Conservation (phyloP, 1,140 invertebrate species). For the Doryteuthis pealeii region DNA sequence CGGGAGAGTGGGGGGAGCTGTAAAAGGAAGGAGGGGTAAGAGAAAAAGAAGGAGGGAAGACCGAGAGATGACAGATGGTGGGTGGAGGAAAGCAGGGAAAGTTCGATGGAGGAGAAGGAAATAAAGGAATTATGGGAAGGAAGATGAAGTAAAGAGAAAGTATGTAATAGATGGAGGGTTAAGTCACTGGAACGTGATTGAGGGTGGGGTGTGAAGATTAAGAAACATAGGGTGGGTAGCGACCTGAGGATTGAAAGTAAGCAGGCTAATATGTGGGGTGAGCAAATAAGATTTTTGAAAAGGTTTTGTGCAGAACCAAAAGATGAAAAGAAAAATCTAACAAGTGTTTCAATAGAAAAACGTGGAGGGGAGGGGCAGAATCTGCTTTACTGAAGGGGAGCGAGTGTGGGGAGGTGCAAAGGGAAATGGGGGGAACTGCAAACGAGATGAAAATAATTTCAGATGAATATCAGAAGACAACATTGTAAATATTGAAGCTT, state of each 20-base stretch:
- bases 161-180: not conserved
- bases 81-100: not conserved
- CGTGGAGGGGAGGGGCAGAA: not conserved
- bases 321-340: not conserved
- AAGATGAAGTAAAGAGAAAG: too few relatives aligned
- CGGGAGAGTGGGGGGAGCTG: too few relatives aligned
- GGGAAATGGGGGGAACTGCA: not conserved
- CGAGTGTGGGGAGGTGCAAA: not conserved
- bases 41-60: not conserved
- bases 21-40: not conserved
- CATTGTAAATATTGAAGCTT: too few relatives aligned
- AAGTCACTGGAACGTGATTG: not conserved
- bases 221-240: not conserved
- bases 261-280: not conserved
- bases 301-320: not conserved
- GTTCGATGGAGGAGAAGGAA: not conserved
- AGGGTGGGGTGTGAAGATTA: not conserved
- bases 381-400: not conserved
- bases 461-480: too few relatives aligned
- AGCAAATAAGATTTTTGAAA: not conserved
- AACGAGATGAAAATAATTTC: not conserved
- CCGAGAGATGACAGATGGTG: not conserved
- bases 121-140: too few relatives aligned
- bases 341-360: too few relatives aligned
- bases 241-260: not conserved